Evolutionary conservation across 2,888 invertebrate genomes (phyloP).

Genomic region (Formica aserva): DNA sequence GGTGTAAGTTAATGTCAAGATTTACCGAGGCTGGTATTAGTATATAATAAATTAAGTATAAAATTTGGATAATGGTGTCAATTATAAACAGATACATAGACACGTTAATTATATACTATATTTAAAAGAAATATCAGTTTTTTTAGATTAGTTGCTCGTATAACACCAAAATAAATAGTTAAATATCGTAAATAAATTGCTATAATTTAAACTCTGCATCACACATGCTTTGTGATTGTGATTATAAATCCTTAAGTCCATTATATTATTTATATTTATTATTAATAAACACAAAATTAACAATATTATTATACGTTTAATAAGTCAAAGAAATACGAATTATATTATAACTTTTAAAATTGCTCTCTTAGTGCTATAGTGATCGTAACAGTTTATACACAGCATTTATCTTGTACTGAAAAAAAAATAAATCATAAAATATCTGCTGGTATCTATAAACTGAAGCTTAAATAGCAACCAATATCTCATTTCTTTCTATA

Average conservation of each 20-base stretch:
- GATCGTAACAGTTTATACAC: too few species aligned
- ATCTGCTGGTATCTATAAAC: too few species aligned
- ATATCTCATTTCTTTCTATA: background rate
- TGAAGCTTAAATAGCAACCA: too few species aligned
- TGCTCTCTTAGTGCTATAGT: too few species aligned
- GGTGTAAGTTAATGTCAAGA: too few species aligned
- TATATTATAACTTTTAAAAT: too few species aligned
- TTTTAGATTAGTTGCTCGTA: background rate
- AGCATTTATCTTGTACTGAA: too few species aligned
- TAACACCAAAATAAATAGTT: background rate
- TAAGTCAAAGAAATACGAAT: slow-evolving; percentile 3
- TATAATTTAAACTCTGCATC: background rate
- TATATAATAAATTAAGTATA: background rate
- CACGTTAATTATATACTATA: background rate
- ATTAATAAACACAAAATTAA: slow-evolving; percentile 8
- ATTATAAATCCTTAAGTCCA: background rate
- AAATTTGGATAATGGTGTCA: background rate
- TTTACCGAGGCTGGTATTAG: background rate
- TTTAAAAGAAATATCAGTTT: background rate
- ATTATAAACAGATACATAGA: background rate
- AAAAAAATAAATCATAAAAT: too few species aligned
- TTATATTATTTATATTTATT: background rate
- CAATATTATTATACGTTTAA: background rate
- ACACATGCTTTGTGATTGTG: background rate
- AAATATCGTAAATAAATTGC: background rate